These are phyloP conservation scores for Heloderma charlesbogerti DNA, from an alignment of 2,113 vertebrate species.

Conservation along the genomic window DNA sequence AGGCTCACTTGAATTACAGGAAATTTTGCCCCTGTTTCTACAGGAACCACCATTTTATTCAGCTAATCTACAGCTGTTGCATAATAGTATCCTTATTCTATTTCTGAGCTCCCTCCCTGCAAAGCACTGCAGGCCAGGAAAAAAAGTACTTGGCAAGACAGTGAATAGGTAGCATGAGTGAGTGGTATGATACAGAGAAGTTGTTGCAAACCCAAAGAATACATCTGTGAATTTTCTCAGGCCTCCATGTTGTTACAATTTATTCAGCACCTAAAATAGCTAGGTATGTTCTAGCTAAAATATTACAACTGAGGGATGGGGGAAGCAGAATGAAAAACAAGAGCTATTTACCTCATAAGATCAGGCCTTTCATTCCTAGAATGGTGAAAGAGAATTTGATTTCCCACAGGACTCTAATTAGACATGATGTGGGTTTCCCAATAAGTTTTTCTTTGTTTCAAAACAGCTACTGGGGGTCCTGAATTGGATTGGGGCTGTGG, in stretches of 20 bases:
- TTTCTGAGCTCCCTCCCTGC: constrained; percentile 6
- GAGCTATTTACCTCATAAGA: neutral
- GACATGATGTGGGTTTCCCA: neutral
- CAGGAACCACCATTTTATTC: neutral
- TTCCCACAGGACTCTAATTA: neutral
- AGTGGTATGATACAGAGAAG: neutral
- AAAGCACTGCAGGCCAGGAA: neutral
- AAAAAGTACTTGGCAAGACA: neutral
- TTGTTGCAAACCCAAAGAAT: neutral
- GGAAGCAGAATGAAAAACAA: neutral
- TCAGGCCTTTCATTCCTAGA: neutral
- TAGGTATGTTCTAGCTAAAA: neutral
- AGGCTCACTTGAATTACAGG: neutral
- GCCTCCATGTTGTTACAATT: neutral
- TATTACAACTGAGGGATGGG: neutral
- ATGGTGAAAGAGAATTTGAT: neutral
- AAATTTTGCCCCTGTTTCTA: neutral
- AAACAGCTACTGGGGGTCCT: neutral
- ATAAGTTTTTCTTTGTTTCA: neutral
- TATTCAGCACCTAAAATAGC: neutral
- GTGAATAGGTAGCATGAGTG: neutral
- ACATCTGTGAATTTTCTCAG: neutral
- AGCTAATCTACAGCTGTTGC: neutral
- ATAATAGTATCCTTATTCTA: neutral
- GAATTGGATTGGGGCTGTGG: neutral